Base-by-base conservation (phyloP, 1,140 invertebrate species). In the Mylabris phalerata region DNA sequence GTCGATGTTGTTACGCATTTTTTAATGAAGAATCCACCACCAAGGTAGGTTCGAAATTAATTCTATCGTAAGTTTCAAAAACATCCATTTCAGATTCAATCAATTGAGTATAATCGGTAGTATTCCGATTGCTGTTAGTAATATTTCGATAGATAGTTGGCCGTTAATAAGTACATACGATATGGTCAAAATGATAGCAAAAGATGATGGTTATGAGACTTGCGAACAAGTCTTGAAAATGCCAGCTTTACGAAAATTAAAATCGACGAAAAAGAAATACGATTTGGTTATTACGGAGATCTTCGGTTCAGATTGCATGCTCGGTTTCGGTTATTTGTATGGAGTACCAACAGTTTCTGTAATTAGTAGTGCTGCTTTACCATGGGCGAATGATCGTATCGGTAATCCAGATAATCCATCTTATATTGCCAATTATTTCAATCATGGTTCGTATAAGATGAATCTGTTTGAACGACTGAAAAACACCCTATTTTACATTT, bases 1-100 rank as follows among this genome's bases (percentile, higher is more conserved):
- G 60, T 91, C 7, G 88, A 86, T 1, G 80, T 89, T 9, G 70
- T 89, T 10, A 85, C 80, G 27, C 79, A 83, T 64, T 87, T 85
- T 57, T 78, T 79, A 60, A 67, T 75, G 38, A 65, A 73, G 32
- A 71, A 79, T 39, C 68, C 77, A 2, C 61, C 80, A 10, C n/a
- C 57, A 9, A 73, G 73, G 51, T 67, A 58, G 19, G 19, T 19
- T 19, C 19, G 19, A 58, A 48, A 24, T 7, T 3, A 47, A 42
- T 42, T 7, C 3, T n/a, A 42, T 3, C 6, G 3, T 32, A 19
- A 2, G 1, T 32, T 32, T 7, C 42, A 1, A 1, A 39, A 44
- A n/a, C 24, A 4, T 26, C 41, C 6, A 25, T 19, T 60, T n/a
- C 41, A 75, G 73, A 50, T 73, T 69, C 52, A 69, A 56, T 19